These are phyloP conservation scores for Neogobius melanostomus DNA, from an alignment of 2,113 vertebrate genomes.

Conservation along the genomic window DNA sequence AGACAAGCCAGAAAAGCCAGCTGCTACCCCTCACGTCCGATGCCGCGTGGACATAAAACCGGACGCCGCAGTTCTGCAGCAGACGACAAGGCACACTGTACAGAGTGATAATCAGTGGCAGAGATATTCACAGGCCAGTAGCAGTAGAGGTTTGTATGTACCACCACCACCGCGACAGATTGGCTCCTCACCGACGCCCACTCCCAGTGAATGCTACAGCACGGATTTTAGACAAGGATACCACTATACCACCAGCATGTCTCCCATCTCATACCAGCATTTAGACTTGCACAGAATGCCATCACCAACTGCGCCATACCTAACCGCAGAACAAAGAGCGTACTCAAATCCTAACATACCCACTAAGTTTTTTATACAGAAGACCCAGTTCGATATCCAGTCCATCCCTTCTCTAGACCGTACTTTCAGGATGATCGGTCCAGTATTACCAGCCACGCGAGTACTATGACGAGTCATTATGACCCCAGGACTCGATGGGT, in stretches of 20 bases:
- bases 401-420: constrained; percentile 68
- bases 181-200: constrained; percentile 83
- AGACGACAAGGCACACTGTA: constrained; percentile 73
- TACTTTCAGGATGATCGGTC: constrained; percentile 82
- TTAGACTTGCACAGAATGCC: constrained; percentile 75
- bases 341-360: constrained; percentile 83
- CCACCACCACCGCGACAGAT: constrained; percentile 71
- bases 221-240: constrained; percentile 81
- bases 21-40: constrained; percentile 85
- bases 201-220: constrained; percentile 88
- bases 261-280: constrained; percentile 74
- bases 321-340: constrained; percentile 80
- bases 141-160: constrained; percentile 80
- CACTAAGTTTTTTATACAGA: constrained; percentile 88
- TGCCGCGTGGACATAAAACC: constrained; percentile 95
- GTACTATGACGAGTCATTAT: constrained; percentile 74
- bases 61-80: constrained; percentile 85
- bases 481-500: constrained; percentile 77
- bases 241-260: constrained; percentile 75
- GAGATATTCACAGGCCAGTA: constrained; percentile 71
- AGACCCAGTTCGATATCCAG: constrained; percentile 77
- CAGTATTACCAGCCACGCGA: constrained; percentile 73
- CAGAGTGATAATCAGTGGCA: constrained; percentile 77
- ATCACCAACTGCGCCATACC: constrained; percentile 75
- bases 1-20: constrained; percentile 66